Evolutionary conservation across 2,797 vertebrate species (phyloP).

Genomic region (Lutjanus argentimaculatus): DNA sequence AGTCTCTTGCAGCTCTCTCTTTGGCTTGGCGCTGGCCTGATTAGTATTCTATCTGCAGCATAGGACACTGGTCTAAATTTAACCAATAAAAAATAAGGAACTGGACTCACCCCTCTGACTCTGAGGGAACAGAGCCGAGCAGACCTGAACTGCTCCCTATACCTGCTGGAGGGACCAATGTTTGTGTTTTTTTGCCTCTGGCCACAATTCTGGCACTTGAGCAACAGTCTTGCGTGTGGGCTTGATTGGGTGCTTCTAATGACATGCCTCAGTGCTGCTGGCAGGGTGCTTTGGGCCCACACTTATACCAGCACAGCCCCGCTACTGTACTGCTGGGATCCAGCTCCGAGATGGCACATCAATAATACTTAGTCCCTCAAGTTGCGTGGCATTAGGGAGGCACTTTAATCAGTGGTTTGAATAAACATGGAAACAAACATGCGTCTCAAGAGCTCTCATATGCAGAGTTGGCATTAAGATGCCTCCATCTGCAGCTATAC

Average conservation of each 20-base stretch:
- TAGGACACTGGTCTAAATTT: constrained; percentile 85
- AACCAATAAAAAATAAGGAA: constrained; percentile 77
- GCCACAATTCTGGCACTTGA: constrained; percentile 64
- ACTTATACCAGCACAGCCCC: constrained; percentile 39
- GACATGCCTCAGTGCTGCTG: constrained; percentile 69
- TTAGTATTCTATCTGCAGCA: constrained; percentile 85
- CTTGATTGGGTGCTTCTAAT: constrained; percentile 76
- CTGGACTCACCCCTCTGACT: constrained; percentile 54
- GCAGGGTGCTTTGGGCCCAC: constrained; percentile 58
- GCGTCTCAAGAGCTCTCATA: constrained; percentile 32
- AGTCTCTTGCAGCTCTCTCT: constrained; percentile 64
- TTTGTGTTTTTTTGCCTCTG: constrained; percentile 50
- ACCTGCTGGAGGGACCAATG: constrained; percentile 52
- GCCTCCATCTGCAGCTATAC: constrained; percentile 14
- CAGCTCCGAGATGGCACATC: constrained; percentile 47
- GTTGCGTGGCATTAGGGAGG: constrained; percentile 23
- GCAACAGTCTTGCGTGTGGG: constrained; percentile 56
- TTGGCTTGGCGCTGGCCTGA: constrained; percentile 79
- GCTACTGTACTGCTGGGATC: constrained; percentile 49
- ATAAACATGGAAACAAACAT: constrained; percentile 42
- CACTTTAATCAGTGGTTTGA: constrained; percentile 56
- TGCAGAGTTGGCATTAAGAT: constrained; percentile 14
- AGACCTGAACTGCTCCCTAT: constrained; percentile 44
- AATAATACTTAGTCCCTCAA: constrained; percentile 56
- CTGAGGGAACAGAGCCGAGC: constrained; percentile 52